These are phyloP conservation scores for Rhagonycha lutea DNA, from an alignment of 2,888 invertebrate species.

Conservation along the genomic window DNA sequence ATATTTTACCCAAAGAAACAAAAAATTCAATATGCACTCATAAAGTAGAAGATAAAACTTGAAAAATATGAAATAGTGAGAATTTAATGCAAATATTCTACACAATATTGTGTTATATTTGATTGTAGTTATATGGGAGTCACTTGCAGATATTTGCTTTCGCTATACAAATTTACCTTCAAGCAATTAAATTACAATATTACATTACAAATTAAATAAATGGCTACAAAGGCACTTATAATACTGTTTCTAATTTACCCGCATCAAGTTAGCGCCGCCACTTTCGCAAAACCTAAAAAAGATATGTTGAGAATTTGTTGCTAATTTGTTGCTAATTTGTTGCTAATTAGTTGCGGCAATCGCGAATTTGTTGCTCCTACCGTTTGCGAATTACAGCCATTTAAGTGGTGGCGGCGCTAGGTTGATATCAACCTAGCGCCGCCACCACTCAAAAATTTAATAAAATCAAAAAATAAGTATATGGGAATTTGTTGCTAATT, in stretches of 20 bases:
- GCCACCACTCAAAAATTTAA: too few species aligned
- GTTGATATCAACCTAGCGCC: too few species aligned
- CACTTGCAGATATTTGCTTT: background rate
- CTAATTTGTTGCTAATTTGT: too few species aligned
- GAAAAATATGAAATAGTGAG: background rate
- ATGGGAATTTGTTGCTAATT: too few species aligned
- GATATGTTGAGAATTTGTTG: too few species aligned
- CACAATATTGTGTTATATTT: background rate
- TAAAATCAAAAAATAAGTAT: too few species aligned
- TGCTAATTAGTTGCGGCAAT: too few species aligned
- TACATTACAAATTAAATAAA: background rate
- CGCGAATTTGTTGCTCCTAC: too few species aligned
- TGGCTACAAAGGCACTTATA: background rate
- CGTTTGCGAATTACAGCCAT: too few species aligned
- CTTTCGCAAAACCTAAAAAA: too few species aligned
- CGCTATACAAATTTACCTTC: background rate
- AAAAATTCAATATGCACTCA: background rate
- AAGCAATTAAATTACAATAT: background rate
- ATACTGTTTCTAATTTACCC: background rate
- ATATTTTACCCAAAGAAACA: background rate
- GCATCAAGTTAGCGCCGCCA: too few species aligned
- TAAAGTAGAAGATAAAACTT: background rate
- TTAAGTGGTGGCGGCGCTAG: too few species aligned
- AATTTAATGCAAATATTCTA: background rate
- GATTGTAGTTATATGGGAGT: background rate